Evolutionary conservation across 2,113 vertebrate genomes (phyloP).

Genomic region (Ctenomys sociabilis): DNA sequence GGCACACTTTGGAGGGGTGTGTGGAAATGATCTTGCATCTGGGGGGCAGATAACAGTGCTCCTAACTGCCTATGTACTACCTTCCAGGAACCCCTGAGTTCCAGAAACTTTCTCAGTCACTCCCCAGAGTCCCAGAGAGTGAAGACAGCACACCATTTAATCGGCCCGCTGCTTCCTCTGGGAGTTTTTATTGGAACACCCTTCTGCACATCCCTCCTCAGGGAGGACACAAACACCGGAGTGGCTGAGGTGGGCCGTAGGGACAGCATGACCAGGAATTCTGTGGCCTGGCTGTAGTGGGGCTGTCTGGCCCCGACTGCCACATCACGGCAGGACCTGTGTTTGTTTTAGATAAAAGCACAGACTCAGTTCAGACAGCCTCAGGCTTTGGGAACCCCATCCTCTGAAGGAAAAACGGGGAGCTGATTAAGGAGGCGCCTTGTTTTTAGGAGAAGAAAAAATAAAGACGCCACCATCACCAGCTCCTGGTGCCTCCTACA

Average conservation of each 20-base stretch:
- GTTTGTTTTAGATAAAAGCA: slow-evolving; percentile 66
- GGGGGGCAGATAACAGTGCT: background rate
- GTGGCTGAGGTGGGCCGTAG: background rate
- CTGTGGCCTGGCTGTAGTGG: rapidly evolving
- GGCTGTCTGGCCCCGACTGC: background rate
- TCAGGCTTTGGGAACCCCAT: background rate
- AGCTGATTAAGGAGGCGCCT: slow-evolving; percentile 24
- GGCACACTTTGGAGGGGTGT: background rate
- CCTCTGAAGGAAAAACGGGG: background rate
- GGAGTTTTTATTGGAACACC: slow-evolving; percentile 34
- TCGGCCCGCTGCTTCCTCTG: slow-evolving; percentile 9
- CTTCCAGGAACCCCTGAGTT: background rate
- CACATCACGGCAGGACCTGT: background rate
- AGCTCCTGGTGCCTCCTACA: background rate
- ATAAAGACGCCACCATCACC: background rate
- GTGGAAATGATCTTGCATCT: background rate
- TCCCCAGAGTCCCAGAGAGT: slow-evolving; percentile 48
- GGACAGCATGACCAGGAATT: background rate
- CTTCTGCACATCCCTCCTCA: background rate
- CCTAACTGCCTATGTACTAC: background rate
- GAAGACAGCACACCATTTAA: slow-evolving; percentile 45
- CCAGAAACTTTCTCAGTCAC: slow-evolving; percentile 52
- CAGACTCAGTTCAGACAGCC: background rate
- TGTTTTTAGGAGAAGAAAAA: slow-evolving; percentile 17
- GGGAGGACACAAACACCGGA: background rate